Evolutionary conservation across 2,113 vertebrate genomes (phyloP).

Genomic region (Hiodon tergisus): DNA sequence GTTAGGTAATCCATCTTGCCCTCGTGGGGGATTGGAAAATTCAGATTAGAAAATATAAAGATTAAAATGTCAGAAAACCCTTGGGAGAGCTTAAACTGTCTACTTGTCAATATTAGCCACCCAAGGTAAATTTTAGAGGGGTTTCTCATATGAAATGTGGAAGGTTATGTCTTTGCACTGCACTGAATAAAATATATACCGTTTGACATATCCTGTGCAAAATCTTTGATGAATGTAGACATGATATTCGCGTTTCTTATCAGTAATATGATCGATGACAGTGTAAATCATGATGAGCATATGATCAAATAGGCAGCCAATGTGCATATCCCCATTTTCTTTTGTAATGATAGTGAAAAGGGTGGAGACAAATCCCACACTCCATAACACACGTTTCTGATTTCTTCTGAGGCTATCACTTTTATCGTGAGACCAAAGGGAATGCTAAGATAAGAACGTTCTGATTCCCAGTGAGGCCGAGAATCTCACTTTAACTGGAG

Average conservation of each 20-base stretch:
- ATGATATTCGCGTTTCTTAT: not conserved
- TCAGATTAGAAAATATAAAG: constrained; percentile 26
- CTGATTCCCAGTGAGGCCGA: constrained; percentile 3
- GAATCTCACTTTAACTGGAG: constrained; percentile 7
- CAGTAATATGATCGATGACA: not conserved
- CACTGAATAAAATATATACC: not conserved
- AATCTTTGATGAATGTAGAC: not conserved
- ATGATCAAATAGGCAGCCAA: no score
- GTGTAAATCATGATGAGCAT: not conserved
- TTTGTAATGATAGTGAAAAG: not conserved
- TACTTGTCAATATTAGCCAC: constrained; percentile 13
- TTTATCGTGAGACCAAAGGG: not conserved
- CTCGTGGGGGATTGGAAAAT: constrained; percentile 10
- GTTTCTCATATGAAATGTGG: not conserved
- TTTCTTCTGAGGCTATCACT: constrained; percentile 4
- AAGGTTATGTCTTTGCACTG: constrained; percentile 1
- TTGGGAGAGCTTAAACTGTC: constrained; percentile 12
- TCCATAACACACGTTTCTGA: not conserved
- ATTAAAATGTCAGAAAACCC: constrained; percentile 26
- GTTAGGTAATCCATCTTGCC: constrained; percentile 15
- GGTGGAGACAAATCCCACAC: not conserved
- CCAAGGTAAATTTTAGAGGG: constrained; percentile 9
- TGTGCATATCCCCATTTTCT: not conserved
- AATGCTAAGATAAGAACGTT: not conserved
- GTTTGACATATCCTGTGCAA: not conserved